Evolutionary conservation across 2,888 invertebrate species (phyloP), one percentile per base, ranked within the genome.

Genomic region (Megastigmus dorsalis): DNA sequence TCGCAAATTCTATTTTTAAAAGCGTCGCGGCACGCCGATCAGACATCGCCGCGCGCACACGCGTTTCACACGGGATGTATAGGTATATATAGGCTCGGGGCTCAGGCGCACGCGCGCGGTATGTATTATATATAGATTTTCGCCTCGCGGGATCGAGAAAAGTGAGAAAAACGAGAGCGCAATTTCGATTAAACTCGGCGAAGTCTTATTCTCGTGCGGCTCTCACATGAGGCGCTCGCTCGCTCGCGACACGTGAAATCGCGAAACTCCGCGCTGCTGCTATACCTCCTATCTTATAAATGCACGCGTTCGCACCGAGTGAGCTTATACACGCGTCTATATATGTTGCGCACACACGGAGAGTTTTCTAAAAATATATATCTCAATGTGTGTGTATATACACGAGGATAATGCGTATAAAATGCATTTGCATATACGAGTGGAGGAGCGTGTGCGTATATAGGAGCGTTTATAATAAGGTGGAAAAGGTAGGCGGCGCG

Each of bases 401-500:
- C 23, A 59, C 26, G 28, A 13, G 20, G 5, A 36, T 23, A n/a
- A n/a, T n/a, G n/a, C 18, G 30, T 30, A 23, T 10, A 10, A 3
- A 41, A 5, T 59, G 43, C 45, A 62, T 67, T 55, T 52, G 62
- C 73, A 67, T 60, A 52, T 33, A 36, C 13, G 13, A 7, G 20
- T 2, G 45, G 9, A 20, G n/a, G 20, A 10, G 63, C 28, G 28
- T 65, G 38, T 30, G 65, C 36, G 43, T 67, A n/a, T n/a, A n/a
- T n/a, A 57, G 63, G 54, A 23, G 70, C 79, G 77, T 80, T 3
- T 77, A 78, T 82, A 82, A 83, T 80, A 82, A 82, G 79, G 77
- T 77, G 63, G 30, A 71, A 75, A 73, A 78, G 79, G 84, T 84
- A 83, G 82, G 83, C 82, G 83, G 77, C 75, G 74, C 50, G 28